Evolutionary conservation across 2,888 invertebrate species (phyloP), one percentile per base, ranked within the genome.

Genomic region (Brachypterus glaber): DNA sequence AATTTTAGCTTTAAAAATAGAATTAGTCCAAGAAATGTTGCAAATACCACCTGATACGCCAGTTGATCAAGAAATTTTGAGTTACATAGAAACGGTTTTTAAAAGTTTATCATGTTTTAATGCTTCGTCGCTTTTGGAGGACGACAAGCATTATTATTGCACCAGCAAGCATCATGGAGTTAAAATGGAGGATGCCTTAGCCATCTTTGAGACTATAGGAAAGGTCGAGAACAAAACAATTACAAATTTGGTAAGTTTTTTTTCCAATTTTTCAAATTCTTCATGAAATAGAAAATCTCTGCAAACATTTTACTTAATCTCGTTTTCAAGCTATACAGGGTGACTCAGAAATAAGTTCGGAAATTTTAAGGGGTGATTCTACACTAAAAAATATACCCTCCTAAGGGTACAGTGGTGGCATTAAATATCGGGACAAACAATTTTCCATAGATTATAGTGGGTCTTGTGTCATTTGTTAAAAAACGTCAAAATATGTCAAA

Each of bases 21-120:
- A 44, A n/a, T 51, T 44, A 17, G 41, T 55, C 13, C 48, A 51
- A 30, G 44, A 45, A 14, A 82, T 82, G 57, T 68, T 77, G 47
- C 67, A 67, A 41, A 70, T 82, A 43, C 71, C 74, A 44, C 67
- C 70, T n/a, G 70, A 69, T 29, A 74, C 75, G 45, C 69, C 73
- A 17, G 77, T 89, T 35, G 85, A 86, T 66, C 71, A 84, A 77
- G 69, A 77, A 43, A 55, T 79, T 5, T 57, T 81, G 51, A 68
- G 71, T 25, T 82, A 83, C 52, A 62, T 95, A 45, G 90, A 91
- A 63, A 81, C 79, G 5, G 82, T 84, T 11, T 91, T 96, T 60
- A 82, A 82, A 44, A 91, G 88, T 50, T 69, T 83, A 40, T 76
- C 88, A 0, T 92, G 91, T 61, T 62, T 93, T 25, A 96, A 95